Base-by-base conservation (phyloP, 2,888 invertebrate species). In the Noctua comes region DNA sequence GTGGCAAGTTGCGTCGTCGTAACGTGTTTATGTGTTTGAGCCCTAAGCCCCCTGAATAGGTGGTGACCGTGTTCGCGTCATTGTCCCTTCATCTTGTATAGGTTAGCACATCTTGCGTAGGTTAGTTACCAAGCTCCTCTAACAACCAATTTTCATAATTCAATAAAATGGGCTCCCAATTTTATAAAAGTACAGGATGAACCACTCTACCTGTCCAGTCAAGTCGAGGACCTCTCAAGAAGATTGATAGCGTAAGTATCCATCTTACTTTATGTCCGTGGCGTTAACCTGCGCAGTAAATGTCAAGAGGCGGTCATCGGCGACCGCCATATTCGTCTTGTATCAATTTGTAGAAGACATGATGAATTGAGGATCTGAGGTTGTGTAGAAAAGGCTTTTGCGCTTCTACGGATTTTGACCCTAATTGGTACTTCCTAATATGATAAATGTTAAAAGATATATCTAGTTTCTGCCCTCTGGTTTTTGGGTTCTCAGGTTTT, bases 171-270 rank as follows among this genome's bases (percentile, higher is more conserved):
- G 21, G 21, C 24, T 46, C 27, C 7, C 31, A 66, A 43, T 65
- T 69, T 69, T 54, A 18, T 57, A 51, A 46, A 59, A 72, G 18
- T 43, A 72, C 24, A 13, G 5, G 18, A n/a, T 59, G 62, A 70
- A 62, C 54, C 13, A 57, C 40, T 68, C 54, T 62, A 51, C 24
- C 59, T 68, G 62, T 71, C 76, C 66, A 51, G 73, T 64, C 24
- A 68, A 70, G 77, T 88, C 86, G 81, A 86, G 77, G 85, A 88
- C 90, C 89, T 89, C 88, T 91, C 85, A 84, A 77, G 65, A 90
- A 91, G 90, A 92, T 92, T 92, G 88, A 92, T 90, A 86, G 88
- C 82, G 75, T 65, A 76, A 86, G 81, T 72, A 83, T 82, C 85
- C 76, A 86, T 84, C 86, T 79, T 84, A 77, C 87, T 91, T 90